Conservation (phyloP, 2,113 vertebrate species). For the Melanerpes aurifrons region DNA sequence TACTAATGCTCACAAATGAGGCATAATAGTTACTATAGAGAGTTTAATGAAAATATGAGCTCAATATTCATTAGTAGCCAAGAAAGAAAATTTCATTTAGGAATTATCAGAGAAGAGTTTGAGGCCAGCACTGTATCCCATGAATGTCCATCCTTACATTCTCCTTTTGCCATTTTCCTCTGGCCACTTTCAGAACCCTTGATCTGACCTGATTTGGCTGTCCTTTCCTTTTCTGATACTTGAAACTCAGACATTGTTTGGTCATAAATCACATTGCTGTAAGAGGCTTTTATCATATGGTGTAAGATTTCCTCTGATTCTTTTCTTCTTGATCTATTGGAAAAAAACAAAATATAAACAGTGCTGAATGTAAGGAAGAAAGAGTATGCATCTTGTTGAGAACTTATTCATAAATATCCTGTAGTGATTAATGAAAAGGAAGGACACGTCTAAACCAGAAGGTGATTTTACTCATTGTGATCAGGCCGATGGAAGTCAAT, state of each 20-base stretch:
- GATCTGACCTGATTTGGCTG: neutral
- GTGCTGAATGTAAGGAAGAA: neutral
- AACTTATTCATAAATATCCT: neutral
- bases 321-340: neutral
- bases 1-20: neutral
- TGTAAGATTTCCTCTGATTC: neutral
- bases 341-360: neutral
- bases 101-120: conserved; percentile 4
- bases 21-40: neutral
- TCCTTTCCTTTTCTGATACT: neutral
- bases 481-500: neutral
- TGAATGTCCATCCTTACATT: neutral
- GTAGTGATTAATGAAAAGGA: neutral
- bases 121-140: neutral
- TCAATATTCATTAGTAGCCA: conserved; percentile 5
- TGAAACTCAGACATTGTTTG: neutral
- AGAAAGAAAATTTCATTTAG: conserved; percentile 32
- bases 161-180: neutral
- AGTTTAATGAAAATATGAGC: conserved; percentile 39
- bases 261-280: neutral
- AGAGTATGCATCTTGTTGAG: neutral
- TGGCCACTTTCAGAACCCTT: neutral
- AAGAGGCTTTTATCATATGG: neutral
- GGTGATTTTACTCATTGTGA: neutral
- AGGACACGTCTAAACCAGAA: neutral